These are phyloP conservation scores for Esox lucius DNA, from an alignment of 2,797 vertebrate species.

Conservation along the genomic window DNA sequence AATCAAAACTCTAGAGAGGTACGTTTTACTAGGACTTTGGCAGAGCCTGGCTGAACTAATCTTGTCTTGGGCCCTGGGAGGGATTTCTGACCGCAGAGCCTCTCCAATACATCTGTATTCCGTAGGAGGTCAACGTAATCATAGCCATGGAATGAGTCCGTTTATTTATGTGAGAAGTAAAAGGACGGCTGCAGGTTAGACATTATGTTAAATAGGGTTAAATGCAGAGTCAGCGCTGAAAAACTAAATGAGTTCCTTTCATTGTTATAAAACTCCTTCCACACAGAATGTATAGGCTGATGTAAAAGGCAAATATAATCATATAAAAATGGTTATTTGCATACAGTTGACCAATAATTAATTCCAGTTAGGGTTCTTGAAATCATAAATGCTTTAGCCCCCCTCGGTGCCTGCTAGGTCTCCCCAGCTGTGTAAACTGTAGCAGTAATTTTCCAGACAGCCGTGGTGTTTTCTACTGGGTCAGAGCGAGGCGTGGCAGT, in stretches of 20 bases:
- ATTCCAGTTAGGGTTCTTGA: neutral
- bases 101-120: too few species aligned
- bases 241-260: neutral
- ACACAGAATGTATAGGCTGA: neutral
- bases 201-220: neutral
- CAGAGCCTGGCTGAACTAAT: too few species aligned
- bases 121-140: too few species aligned
- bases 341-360: neutral
- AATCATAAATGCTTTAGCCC: slow-evolving; percentile 1
- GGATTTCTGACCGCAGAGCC: too few species aligned
- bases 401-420: slow-evolving; percentile 60
- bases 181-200: neutral
- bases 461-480: slow-evolving; percentile 36
- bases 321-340: neutral
- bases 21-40: too few species aligned
- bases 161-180: too few species aligned
- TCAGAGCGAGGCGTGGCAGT: slow-evolving; percentile 61
- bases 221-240: neutral
- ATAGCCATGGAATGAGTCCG: too few species aligned
- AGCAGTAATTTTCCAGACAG: slow-evolving; percentile 76
- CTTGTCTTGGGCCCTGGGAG: too few species aligned
- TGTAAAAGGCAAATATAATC: neutral
- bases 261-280: neutral
- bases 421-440: slow-evolving; percentile 64
- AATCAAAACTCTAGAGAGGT: too few species aligned